A percentile compares a stretch with the other conserved stretches of the same genome.
Evolutionary conservation across 2,888 invertebrate genomes (phyloP).

Genomic region (Melikaiella ostensackeni): DNA sequence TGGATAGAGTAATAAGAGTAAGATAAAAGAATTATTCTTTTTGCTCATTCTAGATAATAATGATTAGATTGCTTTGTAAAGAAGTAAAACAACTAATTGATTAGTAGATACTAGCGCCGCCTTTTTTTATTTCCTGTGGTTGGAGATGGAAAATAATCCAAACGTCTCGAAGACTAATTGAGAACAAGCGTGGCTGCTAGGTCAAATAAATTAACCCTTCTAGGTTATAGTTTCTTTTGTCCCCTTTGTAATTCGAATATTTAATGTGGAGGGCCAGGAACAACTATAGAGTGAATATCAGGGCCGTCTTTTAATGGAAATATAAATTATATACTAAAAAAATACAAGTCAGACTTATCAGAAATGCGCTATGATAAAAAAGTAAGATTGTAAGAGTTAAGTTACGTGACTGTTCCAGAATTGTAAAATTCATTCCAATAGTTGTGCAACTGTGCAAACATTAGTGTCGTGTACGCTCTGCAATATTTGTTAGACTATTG

Average conservation of each 20-base stretch:
- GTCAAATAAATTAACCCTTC: slow-evolving; percentile 74
- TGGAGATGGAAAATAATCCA: slow-evolving; percentile 28
- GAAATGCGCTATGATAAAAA: no score
- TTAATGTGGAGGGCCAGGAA: slow-evolving; percentile 54
- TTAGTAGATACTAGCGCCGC: slow-evolving; percentile 10
- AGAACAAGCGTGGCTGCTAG: slow-evolving; percentile 51
- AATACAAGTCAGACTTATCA: background rate
- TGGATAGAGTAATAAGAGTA: background rate
- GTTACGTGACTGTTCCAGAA: no score
- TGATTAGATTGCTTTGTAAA: background rate
- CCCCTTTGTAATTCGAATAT: slow-evolving; percentile 49
- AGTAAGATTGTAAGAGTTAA: no score
- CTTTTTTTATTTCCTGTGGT: slow-evolving; percentile 27
- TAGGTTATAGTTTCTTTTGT: slow-evolving; percentile 40
- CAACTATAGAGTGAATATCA: background rate
- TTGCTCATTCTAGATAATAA: background rate
- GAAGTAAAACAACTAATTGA: background rate
- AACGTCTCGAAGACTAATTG: slow-evolving; percentile 46
- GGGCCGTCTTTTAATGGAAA: background rate
- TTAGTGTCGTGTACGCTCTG: no score
- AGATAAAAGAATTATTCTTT: background rate
- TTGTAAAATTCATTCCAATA: no score
- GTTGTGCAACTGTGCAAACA: no score
- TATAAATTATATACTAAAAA: background rate
- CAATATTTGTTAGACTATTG: no score